Base-by-base conservation (phyloP, 64 coral and sea anemone genomes). In the Orbicella faveolata region DNA sequence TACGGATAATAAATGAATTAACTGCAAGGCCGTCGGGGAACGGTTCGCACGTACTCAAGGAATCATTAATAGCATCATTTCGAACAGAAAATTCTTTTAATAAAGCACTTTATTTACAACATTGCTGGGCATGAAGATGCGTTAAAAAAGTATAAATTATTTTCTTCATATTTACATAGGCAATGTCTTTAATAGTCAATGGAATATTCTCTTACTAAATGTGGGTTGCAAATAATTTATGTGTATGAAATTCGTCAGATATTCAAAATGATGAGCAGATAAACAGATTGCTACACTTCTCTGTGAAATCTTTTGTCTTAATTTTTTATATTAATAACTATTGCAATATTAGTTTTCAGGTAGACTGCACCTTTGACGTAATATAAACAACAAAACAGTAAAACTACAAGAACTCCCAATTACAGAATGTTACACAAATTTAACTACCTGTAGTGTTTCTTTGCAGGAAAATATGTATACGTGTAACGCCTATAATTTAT, bases 111-210 rank as follows among this genome's bases (percentile, higher is more conserved):
- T 72, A 81, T 73, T 83, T 83, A 83, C 21, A 85, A 72, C 82
- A 72, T 53, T 20, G 21, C 11, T 15, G 30, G 23, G 37, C 37
- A 72, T 37, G 41, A 52, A 19, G 2, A 59, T 64, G 18, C 39
- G 35, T 85, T 69, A 48, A 85, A 85, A 85, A 85, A 13, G 41
- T 52, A 85, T 85, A 85, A 85, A 69, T 85, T 85, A 85, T 69
- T 25, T 70, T 7, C 23, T 25, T n/a, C 23, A 10, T 70, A 23
- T 68, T 68, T 68, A 70, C 67, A 70, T n/a, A 48, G 67, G 21
- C 21, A 23, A 23, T 70, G 25, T 25, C 9, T 70, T 10, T 70
- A 70, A 26, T 70, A 25, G 25, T 25, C 21, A 10, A 53, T 23
- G 12, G 68, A 3, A 48, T 48, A 17, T 70, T 23, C 14, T 25